phyloP scores from a whole-genome alignment of 2,888 invertebrate species.

The Sesia bembeciformis region DNA sequence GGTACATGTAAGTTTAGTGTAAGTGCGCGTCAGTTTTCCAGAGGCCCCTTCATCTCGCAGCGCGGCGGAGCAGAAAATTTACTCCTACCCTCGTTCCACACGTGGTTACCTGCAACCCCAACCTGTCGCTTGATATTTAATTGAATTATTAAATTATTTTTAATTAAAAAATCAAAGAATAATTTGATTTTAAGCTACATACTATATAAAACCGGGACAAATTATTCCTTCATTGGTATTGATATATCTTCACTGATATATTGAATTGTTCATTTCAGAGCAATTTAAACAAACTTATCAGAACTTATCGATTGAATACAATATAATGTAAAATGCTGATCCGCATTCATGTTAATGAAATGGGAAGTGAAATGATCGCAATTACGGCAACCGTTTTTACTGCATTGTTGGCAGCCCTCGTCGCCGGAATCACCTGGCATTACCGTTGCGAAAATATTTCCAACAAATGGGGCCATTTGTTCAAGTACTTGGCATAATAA shows the following conservation, averaged over 20 bases:
- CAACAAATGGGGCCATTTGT: slow-evolving; percentile 62
- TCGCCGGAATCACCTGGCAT: slow-evolving; percentile 64
- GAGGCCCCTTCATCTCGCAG: slow-evolving; percentile 44
- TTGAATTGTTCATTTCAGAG: slow-evolving; percentile 12
- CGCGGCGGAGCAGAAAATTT: slow-evolving; percentile 58
- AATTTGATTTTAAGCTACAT: too few species aligned
- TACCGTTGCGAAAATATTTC: slow-evolving; percentile 62
- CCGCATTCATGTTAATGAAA: slow-evolving; percentile 62
- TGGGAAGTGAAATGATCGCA: slow-evolving; percentile 61
- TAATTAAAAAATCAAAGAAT: too few species aligned
- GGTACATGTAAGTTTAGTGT: neutral
- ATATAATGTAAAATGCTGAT: slow-evolving; percentile 48
- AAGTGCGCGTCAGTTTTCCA: slow-evolving; percentile 21
- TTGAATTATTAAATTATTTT: too few species aligned
- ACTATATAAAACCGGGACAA: too few species aligned
- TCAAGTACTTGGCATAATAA: slow-evolving; percentile 56
- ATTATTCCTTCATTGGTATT: too few species aligned
- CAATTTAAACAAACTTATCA: slow-evolving; percentile 5
- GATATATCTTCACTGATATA: slow-evolving; percentile 8
- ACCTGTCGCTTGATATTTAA: slow-evolving; percentile 1
- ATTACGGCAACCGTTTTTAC: slow-evolving; percentile 63
- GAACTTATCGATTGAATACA: slow-evolving; percentile 25
- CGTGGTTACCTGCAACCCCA: slow-evolving; percentile 30
- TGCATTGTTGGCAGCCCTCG: slow-evolving; percentile 55
- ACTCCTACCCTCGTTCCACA: slow-evolving; percentile 50